Base-by-base conservation (phyloP, 1,140 invertebrate genomes). In the Apocrypta bakeri region DNA sequence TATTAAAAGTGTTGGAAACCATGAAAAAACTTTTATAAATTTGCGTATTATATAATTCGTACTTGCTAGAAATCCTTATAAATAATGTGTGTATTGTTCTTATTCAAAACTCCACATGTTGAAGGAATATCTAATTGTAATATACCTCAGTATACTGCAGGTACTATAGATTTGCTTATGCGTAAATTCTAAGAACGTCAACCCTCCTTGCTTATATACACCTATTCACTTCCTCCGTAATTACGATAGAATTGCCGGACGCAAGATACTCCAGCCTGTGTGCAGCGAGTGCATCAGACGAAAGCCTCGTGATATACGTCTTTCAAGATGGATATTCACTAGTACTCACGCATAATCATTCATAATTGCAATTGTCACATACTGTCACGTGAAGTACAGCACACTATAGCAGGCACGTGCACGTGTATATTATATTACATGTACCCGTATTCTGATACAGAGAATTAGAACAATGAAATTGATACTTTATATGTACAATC, bases 161-260 rank as follows among this genome's bases (percentile, higher is more conserved):
- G 24, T 17, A n/a, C n/a, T n/a, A 66, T 66, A 66, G 6, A 24
- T 14, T 66, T 56, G 48, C 48, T 56, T 56, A 56, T 14, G 24
- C 29, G 66, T 27, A 56, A 79, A 71, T 79, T 79, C 42, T 11
- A 29, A 25, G 56, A 76, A 79, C 68, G 29, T 71, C 42, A 63
- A 76, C 56, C 56, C 56, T 74, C 24, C 48, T 81, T 29, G 4
- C 48, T 24, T 14, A 42, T 7, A 14, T 61, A 40, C 25, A 75
- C 63, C 25, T 37, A 37, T 69, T 63, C 40, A 11, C 17, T 37
- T 37, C 33, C 31, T 27, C 14, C 17, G 74, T 77, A 82, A 82
- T 82, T 82, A 71, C 73, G 61, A 77, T 69, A 76, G 64, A 71
- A 82, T 82, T 76, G 21, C 73, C 63, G 56, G 71, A 74, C 79